Conservation (phyloP, 2,797 vertebrate species). For the Chromis chromis region DNA sequence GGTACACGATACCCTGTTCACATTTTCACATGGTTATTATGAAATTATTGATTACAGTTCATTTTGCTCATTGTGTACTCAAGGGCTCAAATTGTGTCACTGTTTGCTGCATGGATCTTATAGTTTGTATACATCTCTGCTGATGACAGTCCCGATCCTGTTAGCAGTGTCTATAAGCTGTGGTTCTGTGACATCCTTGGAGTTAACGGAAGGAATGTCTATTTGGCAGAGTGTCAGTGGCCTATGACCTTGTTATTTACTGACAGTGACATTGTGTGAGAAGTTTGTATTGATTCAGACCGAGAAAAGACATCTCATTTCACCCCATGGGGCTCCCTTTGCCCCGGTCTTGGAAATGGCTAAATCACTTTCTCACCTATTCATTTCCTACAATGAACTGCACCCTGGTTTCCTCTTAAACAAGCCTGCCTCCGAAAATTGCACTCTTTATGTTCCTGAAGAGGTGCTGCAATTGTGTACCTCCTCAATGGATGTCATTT, state of each 20-base stretch:
- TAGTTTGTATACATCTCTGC: background rate
- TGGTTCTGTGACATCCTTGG: conserved; percentile 12
- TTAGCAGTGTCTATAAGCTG: conserved; percentile 29
- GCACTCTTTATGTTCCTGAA: conserved; percentile 57
- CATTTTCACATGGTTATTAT: background rate
- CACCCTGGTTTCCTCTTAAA: conserved; percentile 60
- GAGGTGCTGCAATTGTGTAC: conserved; percentile 35
- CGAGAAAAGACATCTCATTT: conserved; percentile 72
- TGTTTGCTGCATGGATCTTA: conserved; percentile 6
- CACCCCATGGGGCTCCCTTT: conserved; percentile 54
- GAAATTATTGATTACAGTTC: background rate
- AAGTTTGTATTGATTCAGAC: conserved; percentile 67
- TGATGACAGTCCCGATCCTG: conserved; percentile 5
- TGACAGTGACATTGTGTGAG: conserved; percentile 54
- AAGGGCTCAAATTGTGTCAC: background rate
- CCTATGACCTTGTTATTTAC: conserved; percentile 71
- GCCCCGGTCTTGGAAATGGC: conserved; percentile 63
- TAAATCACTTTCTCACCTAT: conserved; percentile 72
- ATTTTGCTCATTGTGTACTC: background rate
- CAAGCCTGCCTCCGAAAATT: conserved; percentile 61
- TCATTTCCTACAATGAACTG: conserved; percentile 68
- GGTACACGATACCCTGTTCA: background rate
- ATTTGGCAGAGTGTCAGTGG: conserved; percentile 37
- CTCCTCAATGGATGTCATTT: conserved; percentile 44
- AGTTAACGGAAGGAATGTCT: conserved; percentile 42